Evolutionary conservation across 2,113 vertebrate genomes (phyloP).

Genomic region (Anser cygnoides): DNA sequence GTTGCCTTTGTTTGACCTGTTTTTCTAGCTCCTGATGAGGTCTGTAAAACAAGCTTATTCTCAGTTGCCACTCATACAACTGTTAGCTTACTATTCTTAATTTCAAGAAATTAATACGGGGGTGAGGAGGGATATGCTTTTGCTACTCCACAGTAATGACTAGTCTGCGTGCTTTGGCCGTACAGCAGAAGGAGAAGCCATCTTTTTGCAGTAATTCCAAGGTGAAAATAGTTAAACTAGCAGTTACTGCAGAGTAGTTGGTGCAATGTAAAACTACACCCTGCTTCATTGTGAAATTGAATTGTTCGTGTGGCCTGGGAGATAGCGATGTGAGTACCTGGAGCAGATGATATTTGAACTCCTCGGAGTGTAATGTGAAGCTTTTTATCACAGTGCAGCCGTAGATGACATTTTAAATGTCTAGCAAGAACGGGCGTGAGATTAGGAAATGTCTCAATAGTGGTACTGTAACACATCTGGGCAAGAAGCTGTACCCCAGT

Average conservation of each 20-base stretch:
- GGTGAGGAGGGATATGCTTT: not conserved
- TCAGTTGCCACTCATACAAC: not conserved
- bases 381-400: not conserved
- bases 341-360: not conserved
- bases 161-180: not conserved
- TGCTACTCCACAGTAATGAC: not conserved
- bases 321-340: not conserved
- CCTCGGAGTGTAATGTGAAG: not conserved
- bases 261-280: not conserved
- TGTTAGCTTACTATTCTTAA: not conserved
- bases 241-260: not conserved
- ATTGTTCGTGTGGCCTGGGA: not conserved
- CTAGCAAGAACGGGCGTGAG: not conserved
- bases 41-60: not conserved
- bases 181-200: not conserved
- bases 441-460: not conserved
- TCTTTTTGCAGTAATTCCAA: not conserved
- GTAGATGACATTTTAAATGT: not conserved
- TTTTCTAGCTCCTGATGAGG: not conserved
- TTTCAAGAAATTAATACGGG: not conserved
- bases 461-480: not conserved
- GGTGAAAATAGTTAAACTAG: not conserved
- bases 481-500: not conserved
- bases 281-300: not conserved
- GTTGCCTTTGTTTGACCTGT: not conserved